These are phyloP conservation scores for Prorops nasuta DNA, from an alignment of 1,140 invertebrate genomes.

Conservation along the genomic window DNA sequence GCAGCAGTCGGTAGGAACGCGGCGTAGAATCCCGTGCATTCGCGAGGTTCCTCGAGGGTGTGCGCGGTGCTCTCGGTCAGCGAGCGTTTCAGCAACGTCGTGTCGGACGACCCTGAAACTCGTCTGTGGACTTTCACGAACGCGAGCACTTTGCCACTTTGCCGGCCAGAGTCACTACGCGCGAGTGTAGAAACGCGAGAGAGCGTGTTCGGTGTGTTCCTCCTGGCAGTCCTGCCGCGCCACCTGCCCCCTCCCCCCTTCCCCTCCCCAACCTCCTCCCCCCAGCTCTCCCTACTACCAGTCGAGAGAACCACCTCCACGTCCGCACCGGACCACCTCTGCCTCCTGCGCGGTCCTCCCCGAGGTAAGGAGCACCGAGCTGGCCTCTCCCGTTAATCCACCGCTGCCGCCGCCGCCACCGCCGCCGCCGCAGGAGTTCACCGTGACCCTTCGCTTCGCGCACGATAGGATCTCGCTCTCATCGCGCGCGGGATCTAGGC, in stretches of 20 bases:
- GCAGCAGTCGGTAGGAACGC: conserved; percentile 15
- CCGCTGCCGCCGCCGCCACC: conserved; percentile 3
- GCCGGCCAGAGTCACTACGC: conserved; percentile 28
- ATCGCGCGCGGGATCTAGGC: no score
- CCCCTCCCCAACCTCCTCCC: background rate
- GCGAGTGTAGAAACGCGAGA: conserved; percentile 32
- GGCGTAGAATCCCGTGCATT: no score
- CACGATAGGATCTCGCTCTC: background rate
- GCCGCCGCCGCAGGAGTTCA: background rate
- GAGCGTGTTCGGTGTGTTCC: conserved; percentile 30
- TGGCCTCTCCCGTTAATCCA: conserved; percentile 26
- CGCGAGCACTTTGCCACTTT: conserved; percentile 42
- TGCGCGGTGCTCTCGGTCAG: background rate
- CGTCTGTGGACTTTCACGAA: conserved; percentile 51
- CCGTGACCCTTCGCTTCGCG: background rate
- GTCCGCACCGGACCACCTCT: conserved; percentile 7
- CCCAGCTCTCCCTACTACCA: conserved; percentile 12
- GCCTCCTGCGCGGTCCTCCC: conserved; percentile 25
- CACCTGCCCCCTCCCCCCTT: conserved; percentile 3
- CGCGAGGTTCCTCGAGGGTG: background rate
- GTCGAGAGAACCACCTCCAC: background rate
- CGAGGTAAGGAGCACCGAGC: conserved; percentile 8
- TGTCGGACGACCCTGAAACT: conserved; percentile 52
- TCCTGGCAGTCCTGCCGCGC: conserved; percentile 6
- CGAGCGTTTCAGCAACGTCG: conserved; percentile 20